Base-by-base conservation (phyloP, 2,888 invertebrate species). In the Zaprionus obscuricornis region DNA sequence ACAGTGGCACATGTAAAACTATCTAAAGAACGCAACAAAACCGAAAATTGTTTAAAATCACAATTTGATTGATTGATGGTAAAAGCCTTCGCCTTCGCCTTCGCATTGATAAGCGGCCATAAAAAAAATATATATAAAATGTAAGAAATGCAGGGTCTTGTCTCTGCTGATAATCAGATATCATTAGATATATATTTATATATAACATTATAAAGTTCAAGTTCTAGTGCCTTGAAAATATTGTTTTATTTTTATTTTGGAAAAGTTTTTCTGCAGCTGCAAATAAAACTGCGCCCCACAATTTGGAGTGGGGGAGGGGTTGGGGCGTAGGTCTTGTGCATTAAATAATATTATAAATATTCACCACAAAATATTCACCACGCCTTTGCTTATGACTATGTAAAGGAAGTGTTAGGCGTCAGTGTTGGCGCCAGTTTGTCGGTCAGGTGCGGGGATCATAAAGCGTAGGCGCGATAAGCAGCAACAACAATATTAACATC, bases 31-130 rank as follows among this genome's bases (percentile, higher is more conserved):
- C 17, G 45, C 36, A n/a, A 49, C 31, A 11, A 34, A 7, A 45
- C 43, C 55, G 47, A 55, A 74, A 65, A 43, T 73, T 68, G 77
- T 52, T 22, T 22, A 22, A 22, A 22, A 22, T 22, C 22, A 5
- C 4, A 52, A 42, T 36, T 56, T 63, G 77, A 74, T 83, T 83
- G 71, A 86, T 79, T 83, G 85, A 68, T 77, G 56, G 50, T 47
- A 68, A 49, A 47, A 46, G 51, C 51, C 72, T 72, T 59, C 46
- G n/a, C n/a, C n/a, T n/a, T n/a, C n/a, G n/a, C n/a, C n/a, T n/a
- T n/a, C n/a, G n/a, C n/a, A 16, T 33, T 57, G 74, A 70, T 75
- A 74, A 67, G 64, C 49, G 13, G 14, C n/a, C 26, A 50, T 34
- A 47, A 57, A 64, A 64, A 18, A 26, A 33, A 20, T 17, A 8